Evolutionary conservation across 2,888 invertebrate species (phyloP), one percentile per base, ranked within the genome.

Genomic region (Auanema sp.): DNA sequence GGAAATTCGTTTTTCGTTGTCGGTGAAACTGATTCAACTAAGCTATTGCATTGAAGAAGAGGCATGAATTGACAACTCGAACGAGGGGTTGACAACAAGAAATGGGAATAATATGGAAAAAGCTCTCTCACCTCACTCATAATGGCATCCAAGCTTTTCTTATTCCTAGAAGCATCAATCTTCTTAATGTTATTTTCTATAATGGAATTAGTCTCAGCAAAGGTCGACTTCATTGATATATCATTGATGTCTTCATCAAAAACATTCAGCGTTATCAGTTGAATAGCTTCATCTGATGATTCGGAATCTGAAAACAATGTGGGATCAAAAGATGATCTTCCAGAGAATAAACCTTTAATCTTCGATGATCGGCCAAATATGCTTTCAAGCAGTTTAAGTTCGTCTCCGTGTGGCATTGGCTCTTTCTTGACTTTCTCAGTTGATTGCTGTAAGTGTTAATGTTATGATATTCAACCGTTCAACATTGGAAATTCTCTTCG

Each of bases 301-400:
- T 33, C 33, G 3, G 33, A 33, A 3, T 33, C 33, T 33, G 8
- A 5, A 33, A 5, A 33, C 33, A n/a, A n/a, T n/a, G 4, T 33
- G 33, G 33, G 33, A 33, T 33, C 33, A 33, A 33, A 3, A 3
- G 8, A 33, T 33, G 33, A 8, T 33, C 33, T 33, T 8, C 8
- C 33, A n/a, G 33, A 5, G 3, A 33, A 5, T 8, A 5, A 33
- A 33, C 33, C 33, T 33, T 33, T 33, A 33, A 33, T 33, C 33
- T 33, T 33, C 33, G 33, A 33, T 33, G 64, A 50, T 12, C 11
- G 56, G 52, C 57, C 66, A 3, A 79, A 57, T 16, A 79, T 51
- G 2, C 64, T 56, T 58, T 66, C 64, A 54, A 79, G 66, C 25
- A 79, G 65, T 24, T 68, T 69, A 51, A 81, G 25, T 56, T 79